Conservation (phyloP, 2,797 vertebrate species). For the Micropoecilia bifurca region DNA sequence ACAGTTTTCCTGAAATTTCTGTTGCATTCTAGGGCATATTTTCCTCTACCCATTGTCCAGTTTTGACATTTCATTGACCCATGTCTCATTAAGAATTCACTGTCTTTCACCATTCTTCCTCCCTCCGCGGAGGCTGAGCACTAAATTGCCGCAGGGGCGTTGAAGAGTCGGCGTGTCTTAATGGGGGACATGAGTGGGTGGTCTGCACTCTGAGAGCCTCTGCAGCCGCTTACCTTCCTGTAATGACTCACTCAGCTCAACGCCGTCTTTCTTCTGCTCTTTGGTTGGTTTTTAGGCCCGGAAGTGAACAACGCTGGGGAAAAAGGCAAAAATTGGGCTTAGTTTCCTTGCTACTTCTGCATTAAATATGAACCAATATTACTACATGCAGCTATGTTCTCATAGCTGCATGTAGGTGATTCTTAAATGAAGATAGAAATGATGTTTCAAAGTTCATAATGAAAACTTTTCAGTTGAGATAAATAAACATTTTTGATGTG, state of each 20-base stretch:
- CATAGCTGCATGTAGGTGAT: not conserved
- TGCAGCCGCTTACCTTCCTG: slow-evolving; percentile 50
- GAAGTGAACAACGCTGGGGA: slow-evolving; percentile 26
- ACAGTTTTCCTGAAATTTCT: slow-evolving; percentile 13
- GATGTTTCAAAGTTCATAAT: not conserved
- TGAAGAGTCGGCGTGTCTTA: slow-evolving; percentile 50
- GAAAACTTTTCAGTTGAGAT: not conserved
- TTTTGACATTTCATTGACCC: slow-evolving; percentile 67
- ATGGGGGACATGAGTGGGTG: slow-evolving; percentile 69
- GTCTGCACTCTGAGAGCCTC: slow-evolving; percentile 50
- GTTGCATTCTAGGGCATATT: slow-evolving; percentile 13
- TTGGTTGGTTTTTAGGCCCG: slow-evolving; percentile 16
- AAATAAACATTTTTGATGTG: not conserved
- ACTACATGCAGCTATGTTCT: slow-evolving; percentile 11
- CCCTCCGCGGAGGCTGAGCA: slow-evolving; percentile 42
- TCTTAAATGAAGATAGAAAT: slow-evolving; percentile 4
- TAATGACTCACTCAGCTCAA: slow-evolving; percentile 54
- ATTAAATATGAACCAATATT: slow-evolving; percentile 11
- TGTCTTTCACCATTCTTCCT: slow-evolving; percentile 47
- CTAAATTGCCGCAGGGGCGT: slow-evolving; percentile 63
- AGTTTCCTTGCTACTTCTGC: slow-evolving; percentile 7
- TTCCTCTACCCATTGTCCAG: slow-evolving; percentile 36
- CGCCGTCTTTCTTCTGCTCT: slow-evolving; percentile 34
- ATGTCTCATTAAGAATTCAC: slow-evolving; percentile 66
- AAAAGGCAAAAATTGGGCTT: slow-evolving; percentile 23